Conservation (phyloP, 2,113 vertebrate genomes). For the Tauraco erythrolophus region DNA sequence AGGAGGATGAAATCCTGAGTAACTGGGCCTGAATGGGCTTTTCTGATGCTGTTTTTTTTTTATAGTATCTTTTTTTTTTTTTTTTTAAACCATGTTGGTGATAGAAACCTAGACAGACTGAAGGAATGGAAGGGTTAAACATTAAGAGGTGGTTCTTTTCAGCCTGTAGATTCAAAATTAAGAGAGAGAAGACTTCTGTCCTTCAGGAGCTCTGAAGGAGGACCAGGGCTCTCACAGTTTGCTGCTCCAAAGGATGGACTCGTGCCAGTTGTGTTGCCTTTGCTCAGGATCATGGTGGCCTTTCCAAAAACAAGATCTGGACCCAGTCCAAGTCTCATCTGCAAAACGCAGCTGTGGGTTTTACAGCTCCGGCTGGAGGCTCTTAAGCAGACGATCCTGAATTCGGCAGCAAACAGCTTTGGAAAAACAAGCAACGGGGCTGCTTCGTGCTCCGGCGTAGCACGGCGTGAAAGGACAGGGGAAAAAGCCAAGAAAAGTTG, state of each 20-base stretch:
- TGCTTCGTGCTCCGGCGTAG: fast-evolving
- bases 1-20: background rate
- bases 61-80: background rate
- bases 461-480: fast-evolving
- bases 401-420: background rate
- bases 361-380: background rate
- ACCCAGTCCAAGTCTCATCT: background rate
- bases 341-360: background rate
- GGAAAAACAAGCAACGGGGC: background rate
- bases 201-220: background rate
- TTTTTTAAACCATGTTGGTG: background rate
- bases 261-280: background rate
- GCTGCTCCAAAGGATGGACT: background rate
- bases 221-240: fast-evolving
- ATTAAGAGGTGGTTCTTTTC: background rate
- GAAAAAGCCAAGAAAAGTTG: background rate
- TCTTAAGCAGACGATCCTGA: fast-evolving
- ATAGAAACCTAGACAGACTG: background rate
- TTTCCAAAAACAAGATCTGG: background rate
- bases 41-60: background rate
- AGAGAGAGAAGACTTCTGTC: too few relatives aligned
- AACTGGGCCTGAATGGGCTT: background rate
- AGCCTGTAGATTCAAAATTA: background rate
- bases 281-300: background rate
- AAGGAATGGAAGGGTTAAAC: background rate